Evolutionary conservation across 2,113 vertebrate species (phyloP).

Genomic region (Clarias batrachus): DNA sequence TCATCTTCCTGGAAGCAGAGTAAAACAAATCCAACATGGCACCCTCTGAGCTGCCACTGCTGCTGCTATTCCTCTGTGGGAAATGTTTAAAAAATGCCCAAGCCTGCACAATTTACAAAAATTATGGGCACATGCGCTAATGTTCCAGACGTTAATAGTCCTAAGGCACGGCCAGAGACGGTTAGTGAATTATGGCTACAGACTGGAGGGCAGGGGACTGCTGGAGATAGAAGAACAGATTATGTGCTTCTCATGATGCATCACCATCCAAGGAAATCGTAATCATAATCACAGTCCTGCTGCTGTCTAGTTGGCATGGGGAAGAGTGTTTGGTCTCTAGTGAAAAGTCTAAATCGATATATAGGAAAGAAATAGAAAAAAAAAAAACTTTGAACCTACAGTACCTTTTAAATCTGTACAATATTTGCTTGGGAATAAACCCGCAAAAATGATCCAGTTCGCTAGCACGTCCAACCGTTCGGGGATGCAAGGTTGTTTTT

Average conservation of each 20-base stretch:
- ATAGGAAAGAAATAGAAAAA: too few relatives aligned
- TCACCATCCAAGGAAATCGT: slow-evolving; percentile 9
- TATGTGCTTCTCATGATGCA: slow-evolving; percentile 12
- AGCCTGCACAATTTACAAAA: background rate
- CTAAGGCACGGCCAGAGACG: slow-evolving; percentile 2
- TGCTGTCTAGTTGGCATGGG: background rate
- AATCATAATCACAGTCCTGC: slow-evolving; percentile 9
- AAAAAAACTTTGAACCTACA: background rate
- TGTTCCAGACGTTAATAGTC: background rate
- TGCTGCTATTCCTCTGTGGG: background rate
- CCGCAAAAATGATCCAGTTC: background rate
- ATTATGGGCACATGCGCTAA: background rate
- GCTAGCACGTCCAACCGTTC: background rate
- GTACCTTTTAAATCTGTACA: background rate
- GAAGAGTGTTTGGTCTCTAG: background rate
- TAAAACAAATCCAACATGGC: background rate
- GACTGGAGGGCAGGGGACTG: background rate
- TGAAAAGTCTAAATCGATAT: background rate
- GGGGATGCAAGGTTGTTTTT: background rate
- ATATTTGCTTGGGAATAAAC: background rate
- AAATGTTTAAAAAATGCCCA: background rate
- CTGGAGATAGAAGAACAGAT: slow-evolving; percentile 18
- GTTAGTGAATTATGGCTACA: background rate
- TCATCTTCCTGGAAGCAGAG: background rate
- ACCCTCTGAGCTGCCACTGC: background rate